Evolutionary conservation across 2,113 vertebrate species (phyloP), one percentile per base, ranked within the genome.

Genomic region (Pithys albifrons): DNA sequence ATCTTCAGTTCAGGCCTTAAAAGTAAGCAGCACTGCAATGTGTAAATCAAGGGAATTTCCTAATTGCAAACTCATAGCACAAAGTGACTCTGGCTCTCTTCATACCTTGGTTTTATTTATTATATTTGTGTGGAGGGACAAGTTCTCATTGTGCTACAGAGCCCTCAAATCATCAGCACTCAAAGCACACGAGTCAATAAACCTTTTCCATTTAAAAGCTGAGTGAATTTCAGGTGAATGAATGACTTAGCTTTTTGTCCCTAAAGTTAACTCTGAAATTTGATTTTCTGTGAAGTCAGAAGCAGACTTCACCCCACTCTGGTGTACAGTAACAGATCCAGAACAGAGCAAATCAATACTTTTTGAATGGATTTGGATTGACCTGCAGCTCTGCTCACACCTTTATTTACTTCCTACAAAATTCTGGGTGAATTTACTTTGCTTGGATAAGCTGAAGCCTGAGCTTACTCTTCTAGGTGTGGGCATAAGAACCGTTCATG

Each of bases 351-450:
- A 69, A 85, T 95, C 73, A 2, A 46, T 66, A 67, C 27, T 11
- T 84, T 80, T 35, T 88, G 64, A 80, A 80, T 19, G 14, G 39
- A 52, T 59, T 91, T 85, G 14, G 39, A 52, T 55, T 91, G 83
- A 66, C 66, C 85, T 70, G 71, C 87, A 89, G 91, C 46, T 93
- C 58, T 33, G 19, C 69, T 82, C 89, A 54, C 58, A 37, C 77
- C 81, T 97, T 88, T 91, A 71, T 95, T 90, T 90, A 69, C 74
- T 58, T 91, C 72, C 87, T 80, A 46, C 58, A 79, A 43, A 82
- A 66, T 33, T 62, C 66, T 48, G 31, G 7, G 15, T 6, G 12
- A 92, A 57, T 91, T 91, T 66, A 69, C 46, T 82, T 87, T 46
- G 31, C 41, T 43, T 65, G 62, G 49, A 16, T 73, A 88, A 89